Base-by-base conservation (phyloP, 1,140 invertebrate genomes). In the Whitmania pigra region DNA sequence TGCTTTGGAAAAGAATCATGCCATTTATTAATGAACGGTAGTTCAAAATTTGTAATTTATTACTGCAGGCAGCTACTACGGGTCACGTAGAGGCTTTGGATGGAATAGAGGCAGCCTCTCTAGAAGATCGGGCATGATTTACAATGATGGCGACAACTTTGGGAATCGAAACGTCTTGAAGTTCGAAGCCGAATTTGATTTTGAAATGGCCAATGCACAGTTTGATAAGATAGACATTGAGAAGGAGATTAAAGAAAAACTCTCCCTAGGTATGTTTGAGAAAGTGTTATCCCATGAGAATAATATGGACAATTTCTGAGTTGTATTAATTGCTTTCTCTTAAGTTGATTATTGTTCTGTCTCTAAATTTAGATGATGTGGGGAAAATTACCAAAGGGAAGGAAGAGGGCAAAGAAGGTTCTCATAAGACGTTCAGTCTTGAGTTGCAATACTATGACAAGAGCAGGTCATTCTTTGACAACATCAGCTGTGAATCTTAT, bases 401-500 rank as follows among this genome's bases (percentile, higher is more conserved):
- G n/a, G n/a, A n/a, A n/a, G 57, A 63, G 20, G 57, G 18, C 57
- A 31, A 25, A 25, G 29, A 63, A 63, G 18, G 57, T 22, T 63
- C 57, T 63, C 22, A 63, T 63, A 31, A 63, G 29, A n/a, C 11
- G 57, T 31, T 31, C 11, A 15, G 57, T 25, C 6, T 25, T 63
- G 57, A 63, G 11, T 13, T 63, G 36, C 76, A 85, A 66, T 91
- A 85, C 80, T 99, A 99, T 81, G 91, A 98, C 82, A 97, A 95
- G 84, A 87, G 87, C 73, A 96, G 95, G 82, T 97, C 94, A 67
- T 99, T 99, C 87, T 99, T 98, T 83, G 96, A 99, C 83, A 94
- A 91, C 78, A 99, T 99, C 77, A 96, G 93, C 75, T 99, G 96
- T 84, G 95, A 99, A 82, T 91, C 96, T 75, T 89, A 94, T 54